phyloP scores from a whole-genome alignment of 2,797 vertebrate species.

The Oreortyx pictus region DNA sequence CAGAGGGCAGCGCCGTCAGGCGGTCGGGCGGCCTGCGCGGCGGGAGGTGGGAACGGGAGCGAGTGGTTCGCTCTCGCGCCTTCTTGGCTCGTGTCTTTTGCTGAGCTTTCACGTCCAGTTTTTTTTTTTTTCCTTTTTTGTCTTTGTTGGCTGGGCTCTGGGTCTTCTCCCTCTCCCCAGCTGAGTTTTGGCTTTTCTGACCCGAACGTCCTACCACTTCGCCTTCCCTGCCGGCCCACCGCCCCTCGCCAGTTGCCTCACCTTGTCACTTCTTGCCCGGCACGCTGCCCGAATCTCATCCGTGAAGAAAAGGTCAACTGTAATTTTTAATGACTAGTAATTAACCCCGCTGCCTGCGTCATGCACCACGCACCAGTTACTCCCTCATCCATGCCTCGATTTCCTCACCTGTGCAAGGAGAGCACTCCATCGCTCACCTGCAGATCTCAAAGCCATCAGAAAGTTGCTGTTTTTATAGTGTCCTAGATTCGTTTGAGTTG shows the following conservation, averaged over 20 bases:
- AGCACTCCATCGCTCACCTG: neutral
- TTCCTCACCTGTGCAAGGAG: neutral
- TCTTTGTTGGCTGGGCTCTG: no score
- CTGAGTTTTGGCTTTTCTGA: neutral
- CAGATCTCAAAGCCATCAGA: rapidly evolving
- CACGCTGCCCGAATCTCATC: neutral
- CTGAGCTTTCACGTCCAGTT: neutral
- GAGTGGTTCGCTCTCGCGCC: neutral
- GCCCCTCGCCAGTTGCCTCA: rapidly evolving
- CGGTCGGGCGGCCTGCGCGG: neutral
- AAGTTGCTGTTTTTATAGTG: neutral
- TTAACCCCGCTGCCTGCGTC: neutral
- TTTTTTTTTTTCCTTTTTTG: neutral
- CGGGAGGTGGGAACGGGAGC: neutral
- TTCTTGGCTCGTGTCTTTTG: rapidly evolving
- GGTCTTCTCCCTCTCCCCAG: neutral
- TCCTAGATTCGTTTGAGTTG: no score
- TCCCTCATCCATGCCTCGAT: neutral
- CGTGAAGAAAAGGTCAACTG: neutral
- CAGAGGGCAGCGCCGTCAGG: neutral
- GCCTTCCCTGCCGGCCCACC: neutral
- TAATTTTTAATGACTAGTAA: neutral
- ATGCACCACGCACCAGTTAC: neutral
- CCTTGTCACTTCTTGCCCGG: rapidly evolving
- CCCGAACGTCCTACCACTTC: rapidly evolving